phyloP scores from a whole-genome alignment of 1,140 invertebrate genomes.

The Zophobas atratus region DNA sequence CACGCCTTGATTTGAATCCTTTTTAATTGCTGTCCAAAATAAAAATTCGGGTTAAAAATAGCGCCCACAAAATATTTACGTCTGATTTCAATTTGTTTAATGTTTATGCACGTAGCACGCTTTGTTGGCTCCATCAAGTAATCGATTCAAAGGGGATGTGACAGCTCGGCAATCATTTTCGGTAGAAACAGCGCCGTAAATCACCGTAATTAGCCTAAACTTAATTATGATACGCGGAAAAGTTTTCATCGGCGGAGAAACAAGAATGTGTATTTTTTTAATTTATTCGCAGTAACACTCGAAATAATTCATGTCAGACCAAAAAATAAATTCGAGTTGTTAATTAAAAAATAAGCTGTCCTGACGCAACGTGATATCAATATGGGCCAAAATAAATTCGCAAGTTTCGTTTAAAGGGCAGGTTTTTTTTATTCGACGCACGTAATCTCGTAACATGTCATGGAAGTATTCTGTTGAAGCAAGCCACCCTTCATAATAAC shows the following conservation, averaged over 20 bases:
- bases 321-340: neutral
- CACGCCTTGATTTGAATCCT: neutral
- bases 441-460: slow-evolving; percentile 33
- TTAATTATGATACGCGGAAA: slow-evolving; percentile 12
- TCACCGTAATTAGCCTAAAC: slow-evolving; percentile 13
- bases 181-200: slow-evolving; percentile 9
- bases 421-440: slow-evolving; percentile 14
- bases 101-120: slow-evolving; percentile 17
- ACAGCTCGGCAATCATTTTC: slow-evolving; percentile 20
- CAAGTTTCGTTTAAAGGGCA: neutral
- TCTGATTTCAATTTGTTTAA: slow-evolving; percentile 2
- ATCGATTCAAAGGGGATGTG: slow-evolving; percentile 24
- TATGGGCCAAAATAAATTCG: slow-evolving; percentile 4
- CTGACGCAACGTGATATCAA: neutral
- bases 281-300: slow-evolving; percentile 1
- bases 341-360: slow-evolving; percentile 14
- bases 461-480: slow-evolving; percentile 17
- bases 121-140: slow-evolving; percentile 32
- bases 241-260: neutral
- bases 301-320: slow-evolving; percentile 5
- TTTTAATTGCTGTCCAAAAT: slow-evolving; percentile 15
- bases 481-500: slow-evolving; percentile 13
- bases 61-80: slow-evolving; percentile 12
- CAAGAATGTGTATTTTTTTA: slow-evolving; percentile 1
- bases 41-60: neutral